Evolutionary conservation across 2,888 invertebrate genomes (phyloP).

Genomic region (Glyphotaelius pellucidus): DNA sequence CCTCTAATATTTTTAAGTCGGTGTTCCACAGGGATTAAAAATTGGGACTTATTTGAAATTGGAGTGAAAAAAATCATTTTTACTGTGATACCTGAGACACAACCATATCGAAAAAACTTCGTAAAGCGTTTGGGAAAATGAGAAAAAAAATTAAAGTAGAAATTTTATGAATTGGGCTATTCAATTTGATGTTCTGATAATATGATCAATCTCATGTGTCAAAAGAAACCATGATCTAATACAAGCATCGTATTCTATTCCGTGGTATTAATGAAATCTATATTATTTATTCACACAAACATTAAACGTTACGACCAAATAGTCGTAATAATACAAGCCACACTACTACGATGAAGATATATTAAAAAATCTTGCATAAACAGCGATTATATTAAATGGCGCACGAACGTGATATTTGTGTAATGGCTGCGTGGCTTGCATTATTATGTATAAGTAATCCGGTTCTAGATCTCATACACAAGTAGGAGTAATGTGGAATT

Average conservation of each 20-base stretch:
- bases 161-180: neutral
- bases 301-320: neutral
- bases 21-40: neutral
- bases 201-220: too few species aligned
- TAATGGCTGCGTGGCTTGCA: constrained; percentile 21
- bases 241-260: too few species aligned
- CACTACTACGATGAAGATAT: neutral
- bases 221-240: neutral
- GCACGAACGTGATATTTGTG: constrained; percentile 24
- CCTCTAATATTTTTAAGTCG: neutral
- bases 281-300: neutral
- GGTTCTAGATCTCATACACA: neutral
- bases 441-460: neutral
- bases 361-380: constrained; percentile 35
- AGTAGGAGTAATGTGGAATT: constrained; percentile 11
- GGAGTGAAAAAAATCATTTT: neutral
- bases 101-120: neutral
- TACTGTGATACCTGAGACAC: neutral
- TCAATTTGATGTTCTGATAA: too few species aligned
- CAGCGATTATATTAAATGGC: constrained; percentile 31
- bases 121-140: neutral
- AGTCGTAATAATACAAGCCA: neutral
- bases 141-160: neutral
- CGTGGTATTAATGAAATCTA: neutral
- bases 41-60: neutral